These are phyloP conservation scores for Notocelia uddmanniana DNA, from an alignment of 2,888 invertebrate genomes.

Conservation along the genomic window DNA sequence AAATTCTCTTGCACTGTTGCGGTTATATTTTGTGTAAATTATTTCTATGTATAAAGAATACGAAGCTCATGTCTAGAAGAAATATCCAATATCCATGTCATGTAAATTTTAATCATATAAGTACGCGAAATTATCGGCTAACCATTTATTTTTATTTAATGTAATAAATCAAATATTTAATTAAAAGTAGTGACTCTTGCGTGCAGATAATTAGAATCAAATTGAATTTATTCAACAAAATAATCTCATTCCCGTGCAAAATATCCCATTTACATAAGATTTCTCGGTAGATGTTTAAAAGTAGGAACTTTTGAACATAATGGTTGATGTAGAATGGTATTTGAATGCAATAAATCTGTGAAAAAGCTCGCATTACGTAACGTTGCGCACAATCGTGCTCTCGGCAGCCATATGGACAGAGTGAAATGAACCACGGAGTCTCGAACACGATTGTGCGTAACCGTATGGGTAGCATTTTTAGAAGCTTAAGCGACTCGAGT, in stretches of 20 bases:
- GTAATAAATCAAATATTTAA: constrained; percentile 42
- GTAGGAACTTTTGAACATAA: constrained; percentile 78
- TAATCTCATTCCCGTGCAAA: constrained; percentile 63
- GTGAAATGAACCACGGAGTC: neutral
- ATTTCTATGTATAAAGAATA: constrained; percentile 68
- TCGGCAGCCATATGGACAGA: neutral
- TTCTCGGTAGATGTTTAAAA: constrained; percentile 58
- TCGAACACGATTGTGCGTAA: constrained; percentile 52
- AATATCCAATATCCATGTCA: constrained; percentile 64
- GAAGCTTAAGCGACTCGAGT: constrained; percentile 80
- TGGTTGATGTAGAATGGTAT: constrained; percentile 75
- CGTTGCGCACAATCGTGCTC: constrained; percentile 56
- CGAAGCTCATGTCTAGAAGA: constrained; percentile 67
- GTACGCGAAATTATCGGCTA: constrained; percentile 60
- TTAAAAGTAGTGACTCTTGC: constrained; percentile 33
- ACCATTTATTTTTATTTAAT: constrained; percentile 51
- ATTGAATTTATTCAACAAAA: constrained; percentile 38
- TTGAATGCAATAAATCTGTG: constrained; percentile 78
- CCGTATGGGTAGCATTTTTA: constrained; percentile 58
- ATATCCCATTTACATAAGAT: constrained; percentile 53
- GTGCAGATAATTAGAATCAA: constrained; percentile 38
- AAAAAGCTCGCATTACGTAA: constrained; percentile 61
- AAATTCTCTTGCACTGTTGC: constrained; percentile 73
- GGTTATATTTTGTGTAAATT: constrained; percentile 80
- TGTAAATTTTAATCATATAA: constrained; percentile 59